Evolutionary conservation across 2,888 invertebrate genomes (phyloP).

Genomic region (Glyphotaelius pellucidus): DNA sequence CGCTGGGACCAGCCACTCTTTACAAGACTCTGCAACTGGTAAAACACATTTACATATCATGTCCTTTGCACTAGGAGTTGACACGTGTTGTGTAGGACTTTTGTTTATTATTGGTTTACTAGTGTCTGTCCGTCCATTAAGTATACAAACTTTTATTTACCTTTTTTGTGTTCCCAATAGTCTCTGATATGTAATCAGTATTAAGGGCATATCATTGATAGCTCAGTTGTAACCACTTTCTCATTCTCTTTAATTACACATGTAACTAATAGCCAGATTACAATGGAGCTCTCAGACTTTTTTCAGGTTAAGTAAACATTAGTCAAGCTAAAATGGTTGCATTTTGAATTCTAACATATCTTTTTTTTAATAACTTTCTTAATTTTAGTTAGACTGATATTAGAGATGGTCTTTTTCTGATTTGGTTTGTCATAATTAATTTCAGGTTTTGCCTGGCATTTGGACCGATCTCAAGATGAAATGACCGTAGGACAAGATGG

Average conservation of each 20-base stretch:
- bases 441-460: slow-evolving; percentile 91
- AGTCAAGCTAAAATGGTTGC: not conserved
- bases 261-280: not conserved
- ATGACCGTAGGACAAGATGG: slow-evolving; percentile 91
- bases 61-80: not conserved
- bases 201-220: not conserved
- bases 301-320: too few relatives aligned
- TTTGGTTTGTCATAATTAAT: not conserved
- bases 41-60: slow-evolving; percentile 64
- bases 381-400: not conserved
- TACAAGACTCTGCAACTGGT: slow-evolving; percentile 84
- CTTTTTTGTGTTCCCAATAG: not conserved
- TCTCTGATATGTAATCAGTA: not conserved
- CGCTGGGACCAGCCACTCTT: slow-evolving; percentile 82
- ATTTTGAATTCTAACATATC: not conserved
- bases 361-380: not conserved
- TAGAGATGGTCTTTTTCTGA: not conserved
- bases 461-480: slow-evolving; percentile 91
- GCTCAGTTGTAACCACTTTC: not conserved
- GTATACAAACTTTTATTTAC: not conserved
- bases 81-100: too few relatives aligned
- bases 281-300: too few relatives aligned
- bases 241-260: not conserved
- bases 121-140: not conserved
- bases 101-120: not conserved